Conservation (phyloP, 2,113 vertebrate species). For the Elachura formosa region DNA sequence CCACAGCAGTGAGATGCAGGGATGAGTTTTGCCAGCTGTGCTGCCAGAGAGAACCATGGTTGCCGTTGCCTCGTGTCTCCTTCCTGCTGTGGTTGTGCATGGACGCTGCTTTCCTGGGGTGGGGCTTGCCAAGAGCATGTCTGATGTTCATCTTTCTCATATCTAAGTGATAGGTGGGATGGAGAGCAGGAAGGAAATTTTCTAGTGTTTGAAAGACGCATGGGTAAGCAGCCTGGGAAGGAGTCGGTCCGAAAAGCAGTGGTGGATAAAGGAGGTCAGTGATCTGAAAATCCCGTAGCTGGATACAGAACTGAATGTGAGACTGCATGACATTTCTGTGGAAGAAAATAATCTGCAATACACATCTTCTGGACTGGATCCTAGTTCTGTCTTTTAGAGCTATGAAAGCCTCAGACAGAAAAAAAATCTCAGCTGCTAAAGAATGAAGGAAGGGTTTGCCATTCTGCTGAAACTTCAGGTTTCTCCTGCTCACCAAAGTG, state of each 20-base stretch:
- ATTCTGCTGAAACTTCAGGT: constrained; percentile 61
- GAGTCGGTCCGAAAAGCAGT: neutral
- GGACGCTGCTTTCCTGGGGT: neutral
- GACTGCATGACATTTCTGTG: constrained; percentile 34
- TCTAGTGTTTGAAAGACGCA: neutral
- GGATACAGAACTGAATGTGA: neutral
- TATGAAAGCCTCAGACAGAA: constrained; percentile 30
- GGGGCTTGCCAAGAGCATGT: constrained; percentile 10
- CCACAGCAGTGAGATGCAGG: neutral
- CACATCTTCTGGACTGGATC: constrained; percentile 39
- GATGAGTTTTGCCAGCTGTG: constrained; percentile 17
- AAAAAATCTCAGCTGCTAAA: constrained; percentile 26
- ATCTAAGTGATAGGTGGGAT: neutral
- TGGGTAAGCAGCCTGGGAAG: neutral
- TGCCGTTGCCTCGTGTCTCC: neutral
- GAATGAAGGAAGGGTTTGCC: neutral
- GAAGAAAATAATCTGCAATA: constrained; percentile 54
- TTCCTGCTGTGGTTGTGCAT: neutral
- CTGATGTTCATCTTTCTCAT: neutral
- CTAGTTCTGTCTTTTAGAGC: constrained; percentile 25
- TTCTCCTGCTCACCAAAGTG: constrained; percentile 24
- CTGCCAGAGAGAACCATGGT: constrained; percentile 54
- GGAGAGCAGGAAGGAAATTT: neutral
- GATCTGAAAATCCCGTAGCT: neutral
- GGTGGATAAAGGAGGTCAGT: neutral